phyloP scores from a whole-genome alignment of 2,888 invertebrate species.

The Epiblema foenella region DNA sequence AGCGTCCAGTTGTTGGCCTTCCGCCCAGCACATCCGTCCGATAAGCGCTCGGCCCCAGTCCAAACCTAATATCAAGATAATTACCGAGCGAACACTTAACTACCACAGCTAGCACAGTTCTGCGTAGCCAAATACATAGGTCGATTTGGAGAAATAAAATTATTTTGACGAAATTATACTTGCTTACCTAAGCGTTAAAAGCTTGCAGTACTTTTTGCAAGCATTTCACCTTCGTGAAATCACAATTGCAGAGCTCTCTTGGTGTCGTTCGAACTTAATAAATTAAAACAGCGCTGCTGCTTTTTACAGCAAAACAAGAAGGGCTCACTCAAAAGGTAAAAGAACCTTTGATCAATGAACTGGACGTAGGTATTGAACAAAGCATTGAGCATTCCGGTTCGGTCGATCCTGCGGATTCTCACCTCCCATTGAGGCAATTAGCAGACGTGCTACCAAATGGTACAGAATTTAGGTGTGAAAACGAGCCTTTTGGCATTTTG shows the following conservation, averaged over 20 bases:
- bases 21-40: conserved; percentile 77
- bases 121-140: not conserved
- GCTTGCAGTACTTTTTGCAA: not conserved
- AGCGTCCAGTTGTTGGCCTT: conserved; percentile 58
- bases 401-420: conserved; percentile 20
- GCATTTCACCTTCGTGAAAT: not conserved
- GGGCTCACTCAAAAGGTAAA: conserved; percentile 5
- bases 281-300: not conserved
- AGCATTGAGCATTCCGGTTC: conserved; percentile 42
- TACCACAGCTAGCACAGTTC: not conserved
- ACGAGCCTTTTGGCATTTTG: conserved; percentile 29
- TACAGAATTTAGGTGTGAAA: conserved; percentile 5
- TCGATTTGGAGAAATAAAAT: not conserved
- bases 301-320: conserved; percentile 7
- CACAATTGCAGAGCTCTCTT: not conserved
- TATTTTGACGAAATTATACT: too few relatives aligned
- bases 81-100: conserved; percentile 13
- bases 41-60: conserved; percentile 67
- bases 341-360: conserved; percentile 35
- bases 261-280: not conserved
- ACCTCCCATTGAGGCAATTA: conserved; percentile 25
- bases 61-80: conserved; percentile 46
- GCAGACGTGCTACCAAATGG: not conserved
- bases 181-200: not conserved
- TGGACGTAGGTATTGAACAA: conserved; percentile 26